Evolutionary conservation across 2,113 vertebrate species (phyloP).

Genomic region (Bothrops jararaca): DNA sequence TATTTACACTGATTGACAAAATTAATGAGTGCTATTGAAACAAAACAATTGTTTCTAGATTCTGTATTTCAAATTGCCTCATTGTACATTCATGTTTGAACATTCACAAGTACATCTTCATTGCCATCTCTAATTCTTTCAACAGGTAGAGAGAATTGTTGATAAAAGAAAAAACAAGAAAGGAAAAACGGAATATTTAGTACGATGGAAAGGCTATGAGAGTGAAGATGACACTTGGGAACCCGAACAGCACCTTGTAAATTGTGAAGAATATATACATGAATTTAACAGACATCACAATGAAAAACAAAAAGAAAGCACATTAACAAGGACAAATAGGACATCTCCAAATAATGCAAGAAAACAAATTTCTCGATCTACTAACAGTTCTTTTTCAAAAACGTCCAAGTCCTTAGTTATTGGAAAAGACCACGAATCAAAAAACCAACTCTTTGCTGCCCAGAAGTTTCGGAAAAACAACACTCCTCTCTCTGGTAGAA

Average conservation of each 20-base stretch:
- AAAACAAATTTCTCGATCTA: slow-evolving; percentile 80
- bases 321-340: slow-evolving; percentile 80
- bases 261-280: slow-evolving; percentile 89
- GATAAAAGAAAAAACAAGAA: slow-evolving; percentile 92
- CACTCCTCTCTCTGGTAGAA: slow-evolving; percentile 70
- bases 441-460: slow-evolving; percentile 69
- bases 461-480: slow-evolving; percentile 77
- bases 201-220: slow-evolving; percentile 91
- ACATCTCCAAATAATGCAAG: slow-evolving; percentile 80
- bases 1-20: not conserved
- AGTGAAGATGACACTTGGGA: slow-evolving; percentile 95
- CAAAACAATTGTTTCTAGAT: not conserved
- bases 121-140: slow-evolving; percentile 42
- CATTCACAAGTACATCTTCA: not conserved
- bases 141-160: slow-evolving; percentile 91
- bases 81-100: slow-evolving; percentile 12
- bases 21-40: not conserved
- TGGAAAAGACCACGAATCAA: slow-evolving; percentile 71
- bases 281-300: slow-evolving; percentile 85
- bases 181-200: slow-evolving; percentile 90
- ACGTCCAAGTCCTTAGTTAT: slow-evolving; percentile 69
- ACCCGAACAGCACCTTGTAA: slow-evolving; percentile 90
- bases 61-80: not conserved
- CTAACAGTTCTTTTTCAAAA: slow-evolving; percentile 72
- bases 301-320: slow-evolving; percentile 75